These are phyloP conservation scores for Xanthorhoe spadicearia DNA, from an alignment of 2,888 invertebrate genomes.

Conservation along the genomic window DNA sequence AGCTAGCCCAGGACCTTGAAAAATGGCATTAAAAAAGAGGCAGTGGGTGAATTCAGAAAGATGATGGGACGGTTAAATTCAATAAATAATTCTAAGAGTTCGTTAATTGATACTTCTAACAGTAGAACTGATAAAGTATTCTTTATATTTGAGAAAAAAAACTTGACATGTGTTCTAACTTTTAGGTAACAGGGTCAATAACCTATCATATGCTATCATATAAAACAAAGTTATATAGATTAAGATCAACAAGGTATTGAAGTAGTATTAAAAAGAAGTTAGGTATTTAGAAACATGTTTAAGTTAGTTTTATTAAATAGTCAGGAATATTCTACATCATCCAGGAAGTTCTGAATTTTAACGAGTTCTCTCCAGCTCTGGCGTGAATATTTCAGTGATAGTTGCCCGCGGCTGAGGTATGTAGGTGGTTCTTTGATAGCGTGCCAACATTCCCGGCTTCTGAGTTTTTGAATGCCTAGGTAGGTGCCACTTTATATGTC, in stretches of 20 bases:
- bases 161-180: no score
- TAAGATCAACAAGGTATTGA: not conserved
- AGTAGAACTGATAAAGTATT: no score
- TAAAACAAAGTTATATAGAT: not conserved
- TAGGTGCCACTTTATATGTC: conserved; percentile 16
- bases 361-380: conserved; percentile 30
- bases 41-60: no score
- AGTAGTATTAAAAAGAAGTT: not conserved
- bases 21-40: no score
- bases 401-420: conserved; percentile 28
- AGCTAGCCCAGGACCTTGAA: no score
- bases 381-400: conserved; percentile 44
- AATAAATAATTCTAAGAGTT: no score
- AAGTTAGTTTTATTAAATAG: not conserved
- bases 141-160: no score
- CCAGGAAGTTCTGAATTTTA: conserved; percentile 37
- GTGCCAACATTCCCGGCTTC: conserved; percentile 56
- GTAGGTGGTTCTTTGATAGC: conserved; percentile 50
- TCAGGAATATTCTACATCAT: conserved; percentile 14
- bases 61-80: no score
- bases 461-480: conserved; percentile 34
- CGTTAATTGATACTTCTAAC: no score
- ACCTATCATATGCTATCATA: no score
- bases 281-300: not conserved
- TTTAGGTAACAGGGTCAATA: no score